phyloP scores from a whole-genome alignment of 2,113 vertebrate genomes.

The Asarcornis scutulata region DNA sequence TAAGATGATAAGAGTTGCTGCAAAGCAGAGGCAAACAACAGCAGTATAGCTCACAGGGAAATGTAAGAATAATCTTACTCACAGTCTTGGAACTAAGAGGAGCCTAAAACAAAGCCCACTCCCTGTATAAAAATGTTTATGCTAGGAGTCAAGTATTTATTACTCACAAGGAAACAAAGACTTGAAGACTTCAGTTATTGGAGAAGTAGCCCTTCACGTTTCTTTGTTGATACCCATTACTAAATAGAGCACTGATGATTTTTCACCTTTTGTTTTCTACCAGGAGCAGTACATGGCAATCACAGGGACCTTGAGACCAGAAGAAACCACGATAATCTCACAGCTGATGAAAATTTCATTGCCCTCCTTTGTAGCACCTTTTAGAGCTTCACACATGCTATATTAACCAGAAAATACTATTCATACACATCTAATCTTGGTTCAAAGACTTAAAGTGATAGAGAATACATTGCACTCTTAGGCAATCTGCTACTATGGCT shows the following conservation, averaged over 20 bases:
- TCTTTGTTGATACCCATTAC: accelerated
- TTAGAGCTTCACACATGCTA: not conserved
- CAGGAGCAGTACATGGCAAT: not conserved
- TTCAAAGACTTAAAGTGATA: not conserved
- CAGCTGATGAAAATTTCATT: not conserved
- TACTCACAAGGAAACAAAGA: not conserved
- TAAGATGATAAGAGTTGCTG: not conserved
- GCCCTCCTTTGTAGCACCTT: not conserved
- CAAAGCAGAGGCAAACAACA: not conserved
- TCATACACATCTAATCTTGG: not conserved
- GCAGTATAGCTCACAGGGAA: not conserved
- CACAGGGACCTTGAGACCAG: not conserved
- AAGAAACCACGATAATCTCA: not conserved
- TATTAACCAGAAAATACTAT: not conserved
- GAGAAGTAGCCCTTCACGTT: not conserved
- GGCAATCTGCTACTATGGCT: not conserved
- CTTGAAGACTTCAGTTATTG: not conserved
- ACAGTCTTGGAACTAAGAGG: not conserved
- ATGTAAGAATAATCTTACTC: not conserved
- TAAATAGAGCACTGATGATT: not conserved
- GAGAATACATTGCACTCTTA: not conserved
- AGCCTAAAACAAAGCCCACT: not conserved
- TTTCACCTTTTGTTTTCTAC: not conserved
- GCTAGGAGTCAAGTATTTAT: not conserved
- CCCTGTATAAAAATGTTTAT: not conserved